These are phyloP conservation scores for Colinus virginianus DNA, from an alignment of 2,113 vertebrate genomes.

Conservation along the genomic window DNA sequence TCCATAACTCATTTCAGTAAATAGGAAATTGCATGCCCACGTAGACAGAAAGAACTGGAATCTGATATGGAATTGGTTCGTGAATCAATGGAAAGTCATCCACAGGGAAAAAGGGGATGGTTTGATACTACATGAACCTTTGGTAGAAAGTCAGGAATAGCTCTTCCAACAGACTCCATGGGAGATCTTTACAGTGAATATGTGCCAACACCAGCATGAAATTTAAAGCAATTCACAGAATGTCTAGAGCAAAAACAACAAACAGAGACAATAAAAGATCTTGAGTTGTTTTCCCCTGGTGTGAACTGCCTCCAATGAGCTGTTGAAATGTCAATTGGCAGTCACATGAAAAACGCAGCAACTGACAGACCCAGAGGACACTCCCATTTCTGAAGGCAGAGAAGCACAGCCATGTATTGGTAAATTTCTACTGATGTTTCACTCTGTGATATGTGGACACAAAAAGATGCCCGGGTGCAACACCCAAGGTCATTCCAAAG, in stretches of 20 bases:
- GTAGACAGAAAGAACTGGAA: not conserved
- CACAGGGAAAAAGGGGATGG: not conserved
- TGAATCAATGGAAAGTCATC: not conserved
- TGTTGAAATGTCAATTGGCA: not conserved
- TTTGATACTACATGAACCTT: not conserved
- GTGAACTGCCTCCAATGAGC: not conserved
- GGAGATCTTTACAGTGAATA: not conserved
- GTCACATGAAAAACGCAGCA: not conserved
- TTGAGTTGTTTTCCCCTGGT: not conserved
- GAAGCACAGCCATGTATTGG: not conserved
- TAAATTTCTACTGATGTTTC: not conserved
- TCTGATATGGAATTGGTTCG: not conserved
- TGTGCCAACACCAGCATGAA: not conserved
- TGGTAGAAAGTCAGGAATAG: not conserved
- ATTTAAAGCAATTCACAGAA: not conserved
- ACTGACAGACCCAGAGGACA: not conserved
- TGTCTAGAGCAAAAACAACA: not conserved
- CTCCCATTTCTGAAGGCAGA: not conserved
- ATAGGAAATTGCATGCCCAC: not conserved
- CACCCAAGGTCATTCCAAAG: not conserved
- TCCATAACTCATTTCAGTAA: not conserved
- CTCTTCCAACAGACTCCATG: not conserved
- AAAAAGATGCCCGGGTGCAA: not conserved
- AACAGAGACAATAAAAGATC: not conserved
- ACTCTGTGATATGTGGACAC: not conserved